Evolutionary conservation across 2,797 vertebrate species (phyloP).

Genomic region (Galaxias olidus): DNA sequence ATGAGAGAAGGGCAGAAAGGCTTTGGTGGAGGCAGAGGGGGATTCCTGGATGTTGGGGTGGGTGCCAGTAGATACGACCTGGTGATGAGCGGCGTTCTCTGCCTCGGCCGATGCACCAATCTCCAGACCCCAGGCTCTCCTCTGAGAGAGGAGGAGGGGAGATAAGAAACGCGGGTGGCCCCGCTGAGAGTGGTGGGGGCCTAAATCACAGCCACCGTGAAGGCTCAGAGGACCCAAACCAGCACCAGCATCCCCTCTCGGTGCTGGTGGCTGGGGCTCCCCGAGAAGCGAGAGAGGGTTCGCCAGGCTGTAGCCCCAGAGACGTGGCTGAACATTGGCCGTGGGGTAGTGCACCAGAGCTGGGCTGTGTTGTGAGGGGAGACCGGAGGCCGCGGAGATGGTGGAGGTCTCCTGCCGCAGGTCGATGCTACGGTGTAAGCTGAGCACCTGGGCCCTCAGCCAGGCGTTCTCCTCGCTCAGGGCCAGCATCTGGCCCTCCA

Average conservation of each 20-base stretch:
- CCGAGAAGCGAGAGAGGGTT: slow-evolving; percentile 7
- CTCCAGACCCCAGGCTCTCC: background rate
- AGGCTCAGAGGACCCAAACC: slow-evolving; percentile 9
- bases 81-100: slow-evolving; percentile 35
- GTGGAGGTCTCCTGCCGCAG: slow-evolving; percentile 23
- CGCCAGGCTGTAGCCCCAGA: slow-evolving; percentile 31
- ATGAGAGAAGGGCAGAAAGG: slow-evolving; percentile 16
- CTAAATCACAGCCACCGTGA: background rate
- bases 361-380: background rate
- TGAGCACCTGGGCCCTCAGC: slow-evolving; percentile 62
- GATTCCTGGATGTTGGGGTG: slow-evolving; percentile 5
- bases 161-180: slow-evolving; percentile 10
- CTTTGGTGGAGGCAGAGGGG: background rate
- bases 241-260: background rate
- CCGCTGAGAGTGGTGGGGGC: slow-evolving; percentile 3
- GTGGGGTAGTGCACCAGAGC: slow-evolving; percentile 13
- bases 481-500: slow-evolving; percentile 69
- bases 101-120: slow-evolving; percentile 8
- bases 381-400: background rate
- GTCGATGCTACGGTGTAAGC: slow-evolving; percentile 52
- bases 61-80: slow-evolving; percentile 56
- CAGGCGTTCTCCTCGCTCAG: slow-evolving; percentile 70
- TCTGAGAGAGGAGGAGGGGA: slow-evolving; percentile 9
- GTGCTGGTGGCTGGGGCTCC: background rate
- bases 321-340: slow-evolving; percentile 32